Percentiles rank a stretch among this genome's conserved stretches.
These are phyloP conservation scores for Sebastolobus altivelis DNA, from an alignment of 2,797 vertebrate species.

Conservation along the genomic window DNA sequence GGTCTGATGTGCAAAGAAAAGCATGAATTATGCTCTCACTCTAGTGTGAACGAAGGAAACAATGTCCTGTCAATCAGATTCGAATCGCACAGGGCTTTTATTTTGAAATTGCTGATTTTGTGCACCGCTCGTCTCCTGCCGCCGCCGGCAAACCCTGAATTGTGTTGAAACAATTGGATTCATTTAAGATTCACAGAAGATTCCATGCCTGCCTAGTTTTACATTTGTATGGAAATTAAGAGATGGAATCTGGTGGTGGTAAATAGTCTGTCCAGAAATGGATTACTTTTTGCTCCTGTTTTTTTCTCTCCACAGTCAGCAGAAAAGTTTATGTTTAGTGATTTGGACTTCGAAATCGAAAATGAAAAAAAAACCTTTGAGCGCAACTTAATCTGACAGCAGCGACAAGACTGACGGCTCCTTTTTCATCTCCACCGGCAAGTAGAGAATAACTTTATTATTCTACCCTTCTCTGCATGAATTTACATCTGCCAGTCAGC, in stretches of 20 bases:
- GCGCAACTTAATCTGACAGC: slow-evolving; percentile 57
- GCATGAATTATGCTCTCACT: slow-evolving; percentile 40
- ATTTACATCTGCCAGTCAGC: slow-evolving; percentile 40
- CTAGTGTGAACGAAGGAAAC: slow-evolving; percentile 49
- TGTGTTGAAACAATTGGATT: slow-evolving; percentile 82
- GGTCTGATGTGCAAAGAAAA: slow-evolving; percentile 38
- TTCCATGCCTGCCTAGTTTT: slow-evolving; percentile 81
- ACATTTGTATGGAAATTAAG: slow-evolving; percentile 89
- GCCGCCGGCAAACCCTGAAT: slow-evolving; percentile 73
- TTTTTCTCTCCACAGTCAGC: slow-evolving; percentile 72
- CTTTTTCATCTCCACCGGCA: slow-evolving; percentile 29
- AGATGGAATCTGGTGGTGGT: slow-evolving; percentile 83
- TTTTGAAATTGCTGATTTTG: slow-evolving; percentile 83
- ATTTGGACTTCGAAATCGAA: slow-evolving; percentile 64
- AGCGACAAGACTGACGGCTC: slow-evolving; percentile 31
- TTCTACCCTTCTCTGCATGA: slow-evolving; percentile 3
- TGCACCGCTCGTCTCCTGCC: slow-evolving; percentile 58
- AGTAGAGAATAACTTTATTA: slow-evolving; percentile 32
- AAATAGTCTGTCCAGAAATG: slow-evolving; percentile 80
- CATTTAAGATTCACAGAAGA: slow-evolving; percentile 85
- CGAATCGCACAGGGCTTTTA: slow-evolving; percentile 74
- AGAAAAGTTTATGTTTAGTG: slow-evolving; percentile 73
- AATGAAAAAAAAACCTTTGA: slow-evolving; percentile 53
- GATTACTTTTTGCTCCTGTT: slow-evolving; percentile 69
- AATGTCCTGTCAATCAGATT: slow-evolving; percentile 72